A percentile compares a stretch with the other conserved stretches of the same genome.
Conservation (phyloP, 2,797 vertebrate species). For the Falco cherrug region DNA sequence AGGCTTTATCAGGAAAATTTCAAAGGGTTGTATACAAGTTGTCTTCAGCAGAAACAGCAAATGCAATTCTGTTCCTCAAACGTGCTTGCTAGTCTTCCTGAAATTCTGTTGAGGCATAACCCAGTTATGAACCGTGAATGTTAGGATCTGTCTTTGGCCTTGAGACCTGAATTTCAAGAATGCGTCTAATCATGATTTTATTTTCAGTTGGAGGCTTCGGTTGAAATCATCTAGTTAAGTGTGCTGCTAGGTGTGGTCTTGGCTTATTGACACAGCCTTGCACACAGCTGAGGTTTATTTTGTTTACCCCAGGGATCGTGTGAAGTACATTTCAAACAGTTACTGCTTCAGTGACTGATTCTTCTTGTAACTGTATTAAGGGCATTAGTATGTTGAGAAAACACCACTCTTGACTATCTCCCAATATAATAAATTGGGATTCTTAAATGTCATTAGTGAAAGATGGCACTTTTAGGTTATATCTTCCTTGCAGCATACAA, state of each 20-base stretch:
- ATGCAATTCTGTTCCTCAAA: conserved; percentile 72
- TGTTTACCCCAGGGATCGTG: conserved; percentile 75
- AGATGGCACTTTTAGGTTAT: conserved; percentile 61
- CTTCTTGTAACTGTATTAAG: conserved; percentile 78
- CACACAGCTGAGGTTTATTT: conserved; percentile 71
- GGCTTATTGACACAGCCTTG: conserved; percentile 72
- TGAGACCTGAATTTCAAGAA: conserved; percentile 75
- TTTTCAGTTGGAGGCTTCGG: conserved; percentile 68
- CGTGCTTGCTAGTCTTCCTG: conserved; percentile 78
- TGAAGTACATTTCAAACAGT: conserved; percentile 78
- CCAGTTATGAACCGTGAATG: conserved; percentile 63
- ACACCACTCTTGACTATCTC: conserved; percentile 74
- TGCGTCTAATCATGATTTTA: conserved; percentile 52
- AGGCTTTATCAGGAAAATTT: conserved; percentile 71
- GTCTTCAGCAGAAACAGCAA: conserved; percentile 80
- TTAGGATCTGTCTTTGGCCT: conserved; percentile 74
- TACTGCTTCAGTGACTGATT: conserved; percentile 73
- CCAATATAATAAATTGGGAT: conserved; percentile 62
- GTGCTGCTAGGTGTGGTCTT: conserved; percentile 73
- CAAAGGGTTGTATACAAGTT: conserved; percentile 76
- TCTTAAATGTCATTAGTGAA: conserved; percentile 58
- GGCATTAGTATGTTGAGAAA: conserved; percentile 80
- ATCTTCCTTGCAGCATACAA: conserved; percentile 50
- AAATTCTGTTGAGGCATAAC: conserved; percentile 77
- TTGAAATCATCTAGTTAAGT: conserved; percentile 63